Conservation (phyloP, 2,113 vertebrate species). For the Malurus elegans region DNA sequence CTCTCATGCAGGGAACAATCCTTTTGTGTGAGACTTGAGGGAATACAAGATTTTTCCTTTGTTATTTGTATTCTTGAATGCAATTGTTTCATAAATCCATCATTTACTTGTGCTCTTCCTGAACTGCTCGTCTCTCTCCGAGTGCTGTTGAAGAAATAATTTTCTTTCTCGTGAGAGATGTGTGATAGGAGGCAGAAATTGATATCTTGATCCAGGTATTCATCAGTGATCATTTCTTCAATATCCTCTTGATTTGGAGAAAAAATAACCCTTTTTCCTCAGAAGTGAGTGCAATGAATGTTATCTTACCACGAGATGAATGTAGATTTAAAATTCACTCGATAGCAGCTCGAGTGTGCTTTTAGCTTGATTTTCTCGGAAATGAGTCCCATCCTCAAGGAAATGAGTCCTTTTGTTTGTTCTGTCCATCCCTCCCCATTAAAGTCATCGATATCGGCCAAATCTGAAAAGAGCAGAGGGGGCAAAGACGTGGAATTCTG, state of each 20-base stretch:
- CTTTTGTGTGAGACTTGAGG: not conserved
- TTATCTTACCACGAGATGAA: constrained; percentile 7
- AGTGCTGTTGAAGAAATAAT: not conserved
- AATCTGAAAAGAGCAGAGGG: not conserved
- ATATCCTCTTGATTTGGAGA: constrained; percentile 49
- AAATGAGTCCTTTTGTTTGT: constrained; percentile 30
- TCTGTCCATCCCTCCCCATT: not conserved
- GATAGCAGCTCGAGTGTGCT: not conserved
- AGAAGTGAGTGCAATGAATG: not conserved
- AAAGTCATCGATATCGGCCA: not conserved
- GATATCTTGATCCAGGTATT: not conserved
- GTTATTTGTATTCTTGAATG: not conserved
- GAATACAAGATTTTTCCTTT: not conserved
- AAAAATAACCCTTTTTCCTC: constrained; percentile 2
- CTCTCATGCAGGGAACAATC: accelerated
- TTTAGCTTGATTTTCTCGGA: constrained; percentile 45
- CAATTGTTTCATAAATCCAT: not conserved
- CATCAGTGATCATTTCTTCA: constrained; percentile 34
- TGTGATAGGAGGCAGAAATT: not conserved
- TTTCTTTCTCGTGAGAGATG: not conserved
- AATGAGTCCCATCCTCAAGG: constrained; percentile 36
- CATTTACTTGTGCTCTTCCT: not conserved
- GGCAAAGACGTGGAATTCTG: accelerated
- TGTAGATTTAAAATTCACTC: constrained; percentile 5
- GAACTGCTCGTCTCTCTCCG: not conserved